Base-by-base conservation (phyloP, 2,797 vertebrate species). In the Sebastes matsubarae region DNA sequence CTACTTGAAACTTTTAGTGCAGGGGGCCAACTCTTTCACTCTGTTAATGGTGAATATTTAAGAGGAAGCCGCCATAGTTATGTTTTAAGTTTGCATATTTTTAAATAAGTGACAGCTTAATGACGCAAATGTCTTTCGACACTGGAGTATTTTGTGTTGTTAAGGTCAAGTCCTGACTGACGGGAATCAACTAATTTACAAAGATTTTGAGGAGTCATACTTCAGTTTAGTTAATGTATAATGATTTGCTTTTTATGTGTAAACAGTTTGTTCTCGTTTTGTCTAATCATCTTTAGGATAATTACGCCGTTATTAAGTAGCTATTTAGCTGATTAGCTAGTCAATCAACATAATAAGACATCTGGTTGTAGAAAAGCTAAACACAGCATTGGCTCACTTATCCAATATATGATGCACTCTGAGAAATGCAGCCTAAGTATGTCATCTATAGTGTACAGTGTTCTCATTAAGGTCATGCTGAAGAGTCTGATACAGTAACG, bases 381-480 rank as follows among this genome's bases (percentile, higher is more conserved):
- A 72, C 11, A 60, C n/a, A 83, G 50, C 75, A 67, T 5, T 77
- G 46, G 46, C 30, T 77, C 52, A 79, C 30, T 22, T n/a, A 18
- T 24, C 66, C 68, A 74, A 27, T 24, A 54, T 9, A 80, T 59
- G 61, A 81, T 78, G 70, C 65, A 75, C 36, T 85, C 18, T 68
- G 68, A 80, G 52, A 68, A 58, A 32, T 34, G 55, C 24, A 79
- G 75, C 58, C 70, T n/a, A 46, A 16, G 12, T 58, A 74, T 60
- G 50, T 80, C 32, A 46, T 50, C 34, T 72, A 73, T 54, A 57
- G 46, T 61, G 67, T 59, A 66, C 38, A 55, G 24, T 74, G 71
- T 63, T 29, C 52, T 84, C 50, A 75, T 85, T 83, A 77, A 78
- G 70, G 77, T 87, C 80, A 86, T 71, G 80, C 79, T 70, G 72